These are phyloP conservation scores for Amia ocellicauda DNA, from an alignment of 2,113 vertebrate species.

Conservation along the genomic window DNA sequence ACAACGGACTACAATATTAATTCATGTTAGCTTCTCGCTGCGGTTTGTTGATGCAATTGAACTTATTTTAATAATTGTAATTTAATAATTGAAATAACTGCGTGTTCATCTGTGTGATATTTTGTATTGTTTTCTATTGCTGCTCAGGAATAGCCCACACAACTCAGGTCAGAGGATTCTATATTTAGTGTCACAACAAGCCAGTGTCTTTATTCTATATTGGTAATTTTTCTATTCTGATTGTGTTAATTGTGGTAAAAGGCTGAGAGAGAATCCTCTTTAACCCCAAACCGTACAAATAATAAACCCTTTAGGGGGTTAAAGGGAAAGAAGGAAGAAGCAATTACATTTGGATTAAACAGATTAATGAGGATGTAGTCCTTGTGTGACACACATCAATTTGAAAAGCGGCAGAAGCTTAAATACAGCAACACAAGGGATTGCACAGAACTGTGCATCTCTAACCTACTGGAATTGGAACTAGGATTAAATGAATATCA, in stretches of 20 bases:
- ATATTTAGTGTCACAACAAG: no score
- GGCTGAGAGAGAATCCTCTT: slow-evolving; percentile 9
- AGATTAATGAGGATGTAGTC: slow-evolving; percentile 28
- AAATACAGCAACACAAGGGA: slow-evolving; percentile 1
- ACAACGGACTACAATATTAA: slow-evolving; percentile 14
- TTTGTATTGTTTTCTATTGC: slow-evolving; percentile 36
- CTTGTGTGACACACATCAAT: slow-evolving; percentile 17
- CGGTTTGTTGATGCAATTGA: no score
- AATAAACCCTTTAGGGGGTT: background rate
- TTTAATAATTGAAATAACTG: no score
- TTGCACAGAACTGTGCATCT: slow-evolving; percentile 15
- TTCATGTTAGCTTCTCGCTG: no score
- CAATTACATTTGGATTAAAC: slow-evolving; percentile 41
- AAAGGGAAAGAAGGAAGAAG: slow-evolving; percentile 10
- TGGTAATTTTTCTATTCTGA: no score
- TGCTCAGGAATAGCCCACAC: slow-evolving; percentile 12
- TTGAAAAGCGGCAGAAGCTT: slow-evolving; percentile 23
- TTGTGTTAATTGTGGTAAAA: background rate
- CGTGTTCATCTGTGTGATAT: no score
- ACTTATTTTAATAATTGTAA: no score
- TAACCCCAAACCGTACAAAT: background rate
- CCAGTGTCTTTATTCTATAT: no score
- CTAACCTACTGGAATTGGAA: slow-evolving; percentile 20
- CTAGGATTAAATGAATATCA: slow-evolving; percentile 21
- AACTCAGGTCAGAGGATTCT: slow-evolving; percentile 2